Evolutionary conservation across 2,797 vertebrate species (phyloP).

Genomic region (Enteromius afrohamiltoni): DNA sequence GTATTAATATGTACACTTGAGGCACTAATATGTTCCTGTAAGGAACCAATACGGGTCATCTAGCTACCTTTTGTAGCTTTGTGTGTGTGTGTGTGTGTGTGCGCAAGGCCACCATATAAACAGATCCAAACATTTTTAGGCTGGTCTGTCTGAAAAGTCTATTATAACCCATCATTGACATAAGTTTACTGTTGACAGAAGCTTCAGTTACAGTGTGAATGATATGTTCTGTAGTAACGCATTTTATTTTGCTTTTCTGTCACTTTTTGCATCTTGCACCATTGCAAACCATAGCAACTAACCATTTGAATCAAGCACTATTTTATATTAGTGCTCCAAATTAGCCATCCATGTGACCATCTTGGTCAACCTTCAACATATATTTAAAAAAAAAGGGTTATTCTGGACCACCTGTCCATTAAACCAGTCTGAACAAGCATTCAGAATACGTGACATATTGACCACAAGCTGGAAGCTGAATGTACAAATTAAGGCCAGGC

Average conservation of each 20-base stretch:
- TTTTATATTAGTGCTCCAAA: slow-evolving; percentile 1
- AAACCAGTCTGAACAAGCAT: not conserved
- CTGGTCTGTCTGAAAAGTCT: not conserved
- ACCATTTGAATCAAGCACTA: not conserved
- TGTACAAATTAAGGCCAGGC: not conserved
- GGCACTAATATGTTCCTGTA: not conserved
- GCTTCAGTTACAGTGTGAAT: not conserved
- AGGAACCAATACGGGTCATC: not conserved
- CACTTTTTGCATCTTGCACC: not conserved
- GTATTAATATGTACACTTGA: not conserved
- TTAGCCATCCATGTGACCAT: too few relatives aligned
- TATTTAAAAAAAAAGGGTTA: not conserved
- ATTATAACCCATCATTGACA: not conserved
- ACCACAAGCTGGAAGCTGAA: not conserved
- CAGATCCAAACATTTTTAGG: not conserved
- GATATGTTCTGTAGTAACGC: not conserved
- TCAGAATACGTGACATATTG: not conserved
- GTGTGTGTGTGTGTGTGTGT: too few relatives aligned
- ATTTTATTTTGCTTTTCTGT: not conserved
- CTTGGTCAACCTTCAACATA: not conserved
- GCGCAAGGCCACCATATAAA: not conserved
- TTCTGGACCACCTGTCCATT: not conserved
- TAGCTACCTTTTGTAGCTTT: not conserved
- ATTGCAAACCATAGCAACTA: not conserved
- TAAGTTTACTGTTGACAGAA: not conserved